Conservation (phyloP, 2,113 vertebrate species). For the Centropristis striata region DNA sequence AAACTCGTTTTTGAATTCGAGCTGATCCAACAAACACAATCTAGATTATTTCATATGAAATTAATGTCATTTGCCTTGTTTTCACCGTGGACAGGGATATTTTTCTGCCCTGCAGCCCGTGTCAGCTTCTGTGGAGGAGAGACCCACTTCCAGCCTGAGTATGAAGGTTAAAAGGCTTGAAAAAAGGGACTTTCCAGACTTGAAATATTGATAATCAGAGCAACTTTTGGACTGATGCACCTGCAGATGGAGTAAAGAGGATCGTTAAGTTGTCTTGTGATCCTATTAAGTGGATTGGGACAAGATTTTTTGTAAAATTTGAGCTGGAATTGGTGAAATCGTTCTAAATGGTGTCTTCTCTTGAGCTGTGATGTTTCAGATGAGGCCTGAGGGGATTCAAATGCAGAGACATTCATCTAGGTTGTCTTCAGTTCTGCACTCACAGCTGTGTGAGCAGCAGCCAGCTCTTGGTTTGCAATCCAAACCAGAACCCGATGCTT, state of each 20-base stretch:
- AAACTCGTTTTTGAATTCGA: constrained; percentile 44
- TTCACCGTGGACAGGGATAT: constrained; percentile 18
- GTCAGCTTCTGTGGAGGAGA: constrained; percentile 10
- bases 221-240: not conserved
- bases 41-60: constrained; percentile 66
- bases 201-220: not conserved
- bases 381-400: constrained; percentile 9
- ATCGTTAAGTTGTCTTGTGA: constrained; percentile 5
- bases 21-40: constrained; percentile 63
- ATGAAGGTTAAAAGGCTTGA: not conserved
- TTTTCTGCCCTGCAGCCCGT: constrained; percentile 23
- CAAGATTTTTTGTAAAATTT: not conserved
- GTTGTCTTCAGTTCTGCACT: not conserved
- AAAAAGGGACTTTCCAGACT: not conserved
- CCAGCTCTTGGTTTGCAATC: not conserved
- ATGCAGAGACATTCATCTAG: not conserved
- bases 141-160: not conserved
- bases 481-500: not conserved
- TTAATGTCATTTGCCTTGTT: constrained; percentile 60
- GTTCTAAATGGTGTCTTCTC: not conserved
- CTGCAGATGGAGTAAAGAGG: constrained; percentile 16
- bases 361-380: not conserved
- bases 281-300: not conserved
- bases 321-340: not conserved
- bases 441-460: not conserved